Conservation (phyloP, 2,797 vertebrate genomes). For the Sebastes itinus region DNA sequence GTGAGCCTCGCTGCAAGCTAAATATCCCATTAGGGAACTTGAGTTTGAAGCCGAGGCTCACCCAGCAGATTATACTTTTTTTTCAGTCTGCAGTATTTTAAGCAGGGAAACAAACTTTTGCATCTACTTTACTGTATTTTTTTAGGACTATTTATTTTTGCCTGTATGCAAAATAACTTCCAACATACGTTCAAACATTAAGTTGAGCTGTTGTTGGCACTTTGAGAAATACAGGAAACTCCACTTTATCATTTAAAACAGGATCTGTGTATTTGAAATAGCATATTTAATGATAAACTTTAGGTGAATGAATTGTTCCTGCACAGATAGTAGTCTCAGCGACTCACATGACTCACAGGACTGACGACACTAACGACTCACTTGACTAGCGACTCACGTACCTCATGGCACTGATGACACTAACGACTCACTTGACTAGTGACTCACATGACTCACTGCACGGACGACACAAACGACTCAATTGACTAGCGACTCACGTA, state of each 20-base stretch:
- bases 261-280: neutral
- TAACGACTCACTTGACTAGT: no score
- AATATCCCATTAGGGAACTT: conserved; percentile 38
- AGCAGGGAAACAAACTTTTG: neutral
- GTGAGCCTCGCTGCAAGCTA: conserved; percentile 14
- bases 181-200: neutral
- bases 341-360: no score
- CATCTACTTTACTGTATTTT: neutral
- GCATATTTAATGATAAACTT: neutral
- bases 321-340: no score
- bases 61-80: neutral
- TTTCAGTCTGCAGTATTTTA: neutral
- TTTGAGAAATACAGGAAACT: neutral
- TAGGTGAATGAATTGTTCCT: neutral
- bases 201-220: neutral
- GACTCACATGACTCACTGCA: no score
- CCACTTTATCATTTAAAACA: neutral
- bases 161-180: neutral
- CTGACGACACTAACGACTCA: no score
- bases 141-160: neutral
- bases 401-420: no score
- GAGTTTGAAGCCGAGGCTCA: conserved; percentile 7
- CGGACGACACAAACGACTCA: no score
- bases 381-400: no score
- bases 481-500: no score